Evolutionary conservation across 2,797 vertebrate species (phyloP).

Genomic region (Philypnodon macrostomus): DNA sequence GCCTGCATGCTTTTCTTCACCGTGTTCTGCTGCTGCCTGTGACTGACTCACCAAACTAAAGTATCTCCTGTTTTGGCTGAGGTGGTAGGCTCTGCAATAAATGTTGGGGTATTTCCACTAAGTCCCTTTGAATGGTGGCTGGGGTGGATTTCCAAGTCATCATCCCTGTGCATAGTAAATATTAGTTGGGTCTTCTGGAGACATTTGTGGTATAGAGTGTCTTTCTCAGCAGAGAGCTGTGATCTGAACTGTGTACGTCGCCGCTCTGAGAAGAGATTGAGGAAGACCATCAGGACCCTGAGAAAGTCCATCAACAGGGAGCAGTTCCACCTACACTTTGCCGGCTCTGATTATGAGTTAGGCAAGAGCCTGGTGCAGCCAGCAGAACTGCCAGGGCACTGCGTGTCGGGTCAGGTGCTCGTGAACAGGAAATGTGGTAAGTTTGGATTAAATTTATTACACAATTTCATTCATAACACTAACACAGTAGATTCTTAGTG

Average conservation of each 20-base stretch:
- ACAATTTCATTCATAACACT: not conserved
- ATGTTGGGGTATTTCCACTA: constrained; percentile 15
- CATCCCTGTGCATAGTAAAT: constrained; percentile 20
- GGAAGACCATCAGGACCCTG: constrained; percentile 90
- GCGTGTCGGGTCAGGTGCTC: constrained; percentile 80
- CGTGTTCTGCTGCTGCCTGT: constrained; percentile 43
- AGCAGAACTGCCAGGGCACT: constrained; percentile 75
- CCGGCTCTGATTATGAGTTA: constrained; percentile 83
- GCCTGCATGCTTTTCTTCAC: constrained; percentile 54
- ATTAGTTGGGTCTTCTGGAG: constrained; percentile 20
- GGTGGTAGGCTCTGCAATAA: constrained; percentile 32
- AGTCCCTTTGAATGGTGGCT: constrained; percentile 10
- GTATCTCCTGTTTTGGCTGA: constrained; percentile 92
- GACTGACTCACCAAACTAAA: constrained; percentile 73
- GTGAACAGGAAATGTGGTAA: constrained; percentile 90
- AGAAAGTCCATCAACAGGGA: constrained; percentile 91
- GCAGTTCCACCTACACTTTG: constrained; percentile 88
- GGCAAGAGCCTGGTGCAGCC: constrained; percentile 75
- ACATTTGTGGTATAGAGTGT: constrained; percentile 59
- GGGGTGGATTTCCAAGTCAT: constrained; percentile 11
- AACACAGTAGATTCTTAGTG: constrained; percentile 37
- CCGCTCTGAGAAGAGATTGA: constrained; percentile 89
- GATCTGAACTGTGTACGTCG: constrained; percentile 86
- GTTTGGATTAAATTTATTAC: constrained; percentile 36
- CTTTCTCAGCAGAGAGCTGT: constrained; percentile 85